These are phyloP conservation scores for Eleginops maclovinus DNA, from an alignment of 2,113 vertebrate genomes.

Conservation along the genomic window DNA sequence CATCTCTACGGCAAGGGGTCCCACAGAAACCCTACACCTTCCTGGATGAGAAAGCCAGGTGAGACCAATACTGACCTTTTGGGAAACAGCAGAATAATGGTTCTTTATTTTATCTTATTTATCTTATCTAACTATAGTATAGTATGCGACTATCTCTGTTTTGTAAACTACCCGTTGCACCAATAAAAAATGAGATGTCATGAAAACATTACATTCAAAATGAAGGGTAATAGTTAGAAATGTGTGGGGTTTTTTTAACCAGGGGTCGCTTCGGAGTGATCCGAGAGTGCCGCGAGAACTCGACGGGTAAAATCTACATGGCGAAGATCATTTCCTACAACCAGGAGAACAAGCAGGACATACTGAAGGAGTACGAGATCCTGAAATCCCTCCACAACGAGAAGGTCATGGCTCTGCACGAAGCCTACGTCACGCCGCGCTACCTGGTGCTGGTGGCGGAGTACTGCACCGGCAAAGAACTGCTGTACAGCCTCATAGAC, in stretches of 20 bases:
- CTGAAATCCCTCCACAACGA: conserved; percentile 91
- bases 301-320: conserved; percentile 91
- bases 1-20: conserved; percentile 87
- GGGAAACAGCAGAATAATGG: no score
- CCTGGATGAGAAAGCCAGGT: conserved; percentile 94
- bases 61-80: conserved; percentile 22
- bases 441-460: conserved; percentile 96
- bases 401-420: conserved; percentile 92
- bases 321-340: conserved; percentile 94
- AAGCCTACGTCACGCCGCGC: conserved; percentile 95
- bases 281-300: conserved; percentile 92
- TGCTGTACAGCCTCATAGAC: conserved; percentile 93
- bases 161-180: no score
- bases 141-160: no score
- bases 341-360: conserved; percentile 85
- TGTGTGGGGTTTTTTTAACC: not conserved
- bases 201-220: no score
- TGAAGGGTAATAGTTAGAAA: no score
- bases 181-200: no score
- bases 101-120: no score
- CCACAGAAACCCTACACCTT: conserved; percentile 98
- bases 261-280: conserved; percentile 95
- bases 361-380: conserved; percentile 94
- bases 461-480: conserved; percentile 91
- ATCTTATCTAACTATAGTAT: no score